Percentiles rank a stretch among this genome's conserved stretches.
Evolutionary conservation across 2,888 invertebrate genomes (phyloP).

Genomic region (Eugnorisma glareosa): DNA sequence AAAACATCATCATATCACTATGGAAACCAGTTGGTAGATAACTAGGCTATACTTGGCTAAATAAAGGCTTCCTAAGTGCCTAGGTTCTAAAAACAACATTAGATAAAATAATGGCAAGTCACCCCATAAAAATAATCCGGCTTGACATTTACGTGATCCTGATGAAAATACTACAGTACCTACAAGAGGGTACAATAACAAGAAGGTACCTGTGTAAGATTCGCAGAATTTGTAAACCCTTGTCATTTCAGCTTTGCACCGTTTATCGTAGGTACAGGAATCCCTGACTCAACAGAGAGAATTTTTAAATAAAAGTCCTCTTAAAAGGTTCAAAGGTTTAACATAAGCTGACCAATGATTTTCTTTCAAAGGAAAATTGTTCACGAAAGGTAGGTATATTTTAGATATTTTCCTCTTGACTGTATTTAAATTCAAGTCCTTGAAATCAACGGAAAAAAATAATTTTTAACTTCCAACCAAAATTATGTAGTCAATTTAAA

Average conservation of each 20-base stretch:
- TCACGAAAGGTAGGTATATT: not conserved
- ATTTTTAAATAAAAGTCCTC: constrained; percentile 1
- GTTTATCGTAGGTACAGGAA: not conserved
- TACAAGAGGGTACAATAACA: not conserved
- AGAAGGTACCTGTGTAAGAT: not conserved
- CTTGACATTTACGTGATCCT: not conserved
- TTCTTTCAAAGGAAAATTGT: not conserved
- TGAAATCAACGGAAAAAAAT: constrained; percentile 31
- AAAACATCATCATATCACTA: not conserved
- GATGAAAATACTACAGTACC: not conserved
- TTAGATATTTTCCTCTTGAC: not conserved
- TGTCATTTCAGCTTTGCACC: not conserved
- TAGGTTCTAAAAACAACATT: not conserved
- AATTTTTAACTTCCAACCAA: constrained; percentile 31
- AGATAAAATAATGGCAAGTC: not conserved
- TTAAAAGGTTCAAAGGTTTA: not conserved
- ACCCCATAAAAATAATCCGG: not conserved
- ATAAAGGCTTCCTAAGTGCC: not conserved
- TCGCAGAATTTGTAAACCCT: not conserved
- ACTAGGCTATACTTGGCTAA: not conserved
- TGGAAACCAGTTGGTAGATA: not conserved
- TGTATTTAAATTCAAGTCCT: constrained; percentile 19
- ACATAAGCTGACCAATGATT: not conserved
- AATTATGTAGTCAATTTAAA: constrained; percentile 36
- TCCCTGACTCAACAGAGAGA: not conserved